Base-by-base conservation (phyloP, 2,888 invertebrate species). In the Cephus rjabovi region DNA sequence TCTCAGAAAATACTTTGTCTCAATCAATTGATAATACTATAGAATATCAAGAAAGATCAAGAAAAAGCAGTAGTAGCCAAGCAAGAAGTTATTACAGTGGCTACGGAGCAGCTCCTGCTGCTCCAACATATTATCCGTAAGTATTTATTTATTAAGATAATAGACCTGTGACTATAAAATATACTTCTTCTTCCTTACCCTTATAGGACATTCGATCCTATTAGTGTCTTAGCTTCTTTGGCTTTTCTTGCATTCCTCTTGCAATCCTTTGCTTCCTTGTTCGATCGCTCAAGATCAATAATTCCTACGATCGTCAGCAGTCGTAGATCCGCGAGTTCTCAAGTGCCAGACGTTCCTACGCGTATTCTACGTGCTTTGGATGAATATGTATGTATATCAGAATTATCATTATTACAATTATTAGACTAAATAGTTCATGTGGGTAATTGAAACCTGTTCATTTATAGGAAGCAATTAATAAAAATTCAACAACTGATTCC, bases 241-340 rank as follows among this genome's bases (percentile, higher is more conserved):
- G 91, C 91, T n/a, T 92, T 92, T 80, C 81, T 92, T 75, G 91
- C 91, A 35, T 91, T 92, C 81, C 79, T 92, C n/a, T 78, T 92
- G n/a, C 92, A 92, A 83, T 91, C 91, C 1, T 88, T 92, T 56
- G 87, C 88, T 23, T 87, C 90, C 12, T 81, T 91, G 31, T 90
- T 89, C 75, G 90, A 90, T 83, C 88, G 88, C 78, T 90, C 90
- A 34, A 85, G 90, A 81, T 89, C 90, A 1, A 88, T 90, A 37
- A 79, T 90, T 78, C 88, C 90, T 77, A 86, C 90, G 71, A 86
- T 89, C 76, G 83, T 88, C 34, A 88, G 85, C 75, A 87, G 86
- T 75, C 83, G 87, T 70, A 83, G 82, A 77, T 83, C 81, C 12
- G 79, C 78, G 33, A 80, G 77, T 35, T 82, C 84, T 4, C 84